Evolutionary conservation across 2,797 vertebrate species (phyloP).

Genomic region (Micrastur ruficollis): DNA sequence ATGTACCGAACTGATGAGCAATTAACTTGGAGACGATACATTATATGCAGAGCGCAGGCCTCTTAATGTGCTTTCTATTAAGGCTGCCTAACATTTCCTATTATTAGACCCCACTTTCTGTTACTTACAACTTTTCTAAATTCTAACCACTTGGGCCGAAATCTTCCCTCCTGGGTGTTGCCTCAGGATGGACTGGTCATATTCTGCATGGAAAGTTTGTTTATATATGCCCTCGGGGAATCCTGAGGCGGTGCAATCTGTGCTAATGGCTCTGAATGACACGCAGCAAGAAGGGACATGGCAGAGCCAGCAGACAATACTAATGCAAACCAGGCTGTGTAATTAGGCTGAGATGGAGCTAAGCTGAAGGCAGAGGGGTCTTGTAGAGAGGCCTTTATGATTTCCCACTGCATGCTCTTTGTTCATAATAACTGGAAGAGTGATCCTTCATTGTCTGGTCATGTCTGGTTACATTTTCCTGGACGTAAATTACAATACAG

Average conservation of each 20-base stretch:
- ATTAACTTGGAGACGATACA: conserved; percentile 29
- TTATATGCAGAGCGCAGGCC: conserved; percentile 30
- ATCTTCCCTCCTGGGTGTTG: not conserved
- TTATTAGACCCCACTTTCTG: conserved; percentile 7
- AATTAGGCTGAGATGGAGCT: conserved; percentile 25
- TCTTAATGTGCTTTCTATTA: not conserved
- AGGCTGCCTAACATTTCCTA: not conserved
- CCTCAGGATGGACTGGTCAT: not conserved
- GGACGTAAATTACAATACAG: conserved; percentile 42
- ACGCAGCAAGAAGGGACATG: not conserved
- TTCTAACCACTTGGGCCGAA: not conserved
- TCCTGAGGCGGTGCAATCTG: not conserved
- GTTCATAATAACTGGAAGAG: conserved; percentile 30
- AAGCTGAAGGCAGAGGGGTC: conserved; percentile 33
- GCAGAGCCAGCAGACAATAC: not conserved
- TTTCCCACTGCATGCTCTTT: conserved; percentile 20
- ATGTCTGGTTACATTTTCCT: conserved; percentile 47
- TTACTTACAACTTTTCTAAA: not conserved
- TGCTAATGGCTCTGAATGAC: conserved; percentile 23
- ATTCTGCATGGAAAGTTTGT: not conserved
- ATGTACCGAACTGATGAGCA: conserved; percentile 29
- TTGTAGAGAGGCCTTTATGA: conserved; percentile 7
- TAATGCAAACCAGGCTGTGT: not conserved
- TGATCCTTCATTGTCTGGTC: conserved; percentile 44
- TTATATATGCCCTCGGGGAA: not conserved